Percentiles rank a stretch among this genome's conserved stretches.
Evolutionary conservation across 2,888 invertebrate genomes (phyloP).

Genomic region (Archips crataeganus): DNA sequence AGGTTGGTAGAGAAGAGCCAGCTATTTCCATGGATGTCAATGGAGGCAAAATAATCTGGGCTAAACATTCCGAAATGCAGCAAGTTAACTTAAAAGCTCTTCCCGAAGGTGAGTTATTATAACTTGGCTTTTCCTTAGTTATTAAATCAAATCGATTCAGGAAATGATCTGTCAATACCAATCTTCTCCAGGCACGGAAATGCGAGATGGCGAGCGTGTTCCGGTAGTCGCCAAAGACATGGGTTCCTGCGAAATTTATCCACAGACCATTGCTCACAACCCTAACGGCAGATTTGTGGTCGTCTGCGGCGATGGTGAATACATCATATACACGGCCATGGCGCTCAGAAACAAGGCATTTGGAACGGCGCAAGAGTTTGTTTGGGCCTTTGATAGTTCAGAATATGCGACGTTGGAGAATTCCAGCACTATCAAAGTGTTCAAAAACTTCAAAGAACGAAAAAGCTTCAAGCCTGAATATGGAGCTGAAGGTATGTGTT

Average conservation of each 20-base stretch:
- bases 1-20: slow-evolving; percentile 99
- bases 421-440: slow-evolving; percentile 95
- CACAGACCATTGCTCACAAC: slow-evolving; percentile 99
- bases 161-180: slow-evolving; percentile 3
- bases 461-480: slow-evolving; percentile 98
- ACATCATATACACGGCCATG: slow-evolving; percentile 99
- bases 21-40: slow-evolving; percentile 99
- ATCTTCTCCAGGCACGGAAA: slow-evolving; percentile 83
- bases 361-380: slow-evolving; percentile 99
- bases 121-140: slow-evolving; percentile 10
- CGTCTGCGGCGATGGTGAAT: slow-evolving; percentile 99
- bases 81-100: slow-evolving; percentile 96
- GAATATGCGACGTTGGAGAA: slow-evolving; percentile 96
- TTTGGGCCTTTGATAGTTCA: slow-evolving; percentile 98
- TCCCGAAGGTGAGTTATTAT: slow-evolving; percentile 87
- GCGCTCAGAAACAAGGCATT: slow-evolving; percentile 99
- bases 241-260: slow-evolving; percentile 99
- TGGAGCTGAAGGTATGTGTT: slow-evolving; percentile 93
- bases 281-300: slow-evolving; percentile 97
- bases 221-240: slow-evolving; percentile 98
- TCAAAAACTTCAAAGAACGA: slow-evolving; percentile 99
- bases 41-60: slow-evolving; percentile 99
- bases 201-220: slow-evolving; percentile 96
- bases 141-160: background rate
- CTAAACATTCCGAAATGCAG: slow-evolving; percentile 99